These are phyloP conservation scores for Pantherophis guttatus DNA, from an alignment of 2,113 vertebrate species.

Conservation along the genomic window DNA sequence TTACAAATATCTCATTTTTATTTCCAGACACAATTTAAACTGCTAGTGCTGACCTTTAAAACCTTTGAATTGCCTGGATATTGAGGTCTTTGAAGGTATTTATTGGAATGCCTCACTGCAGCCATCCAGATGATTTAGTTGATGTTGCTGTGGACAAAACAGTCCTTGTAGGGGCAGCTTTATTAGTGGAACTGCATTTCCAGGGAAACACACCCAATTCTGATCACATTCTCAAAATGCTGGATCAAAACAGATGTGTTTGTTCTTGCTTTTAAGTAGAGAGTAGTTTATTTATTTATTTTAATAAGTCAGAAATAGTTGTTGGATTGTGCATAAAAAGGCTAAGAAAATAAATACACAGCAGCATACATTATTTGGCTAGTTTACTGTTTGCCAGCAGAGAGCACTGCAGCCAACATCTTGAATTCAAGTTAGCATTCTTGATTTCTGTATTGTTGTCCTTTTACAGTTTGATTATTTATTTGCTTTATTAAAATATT, in stretches of 20 bases:
- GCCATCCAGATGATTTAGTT: neutral
- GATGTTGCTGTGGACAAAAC: too few species aligned
- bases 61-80: neutral
- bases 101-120: neutral
- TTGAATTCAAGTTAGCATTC: neutral
- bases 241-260: neutral
- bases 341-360: neutral
- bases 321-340: neutral
- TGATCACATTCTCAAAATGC: neutral
- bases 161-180: neutral
- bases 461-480: neutral
- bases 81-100: neutral
- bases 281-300: neutral
- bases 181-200: neutral
- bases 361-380: neutral
- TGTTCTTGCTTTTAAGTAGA: neutral
- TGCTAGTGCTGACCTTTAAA: neutral
- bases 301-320: neutral
- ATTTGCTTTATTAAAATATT: neutral
- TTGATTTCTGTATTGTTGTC: neutral
- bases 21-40: neutral
- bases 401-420: neutral
- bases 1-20: neutral
- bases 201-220: neutral
- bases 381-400: conserved; percentile 5